These are phyloP conservation scores for Diachrysia chrysitis DNA, from an alignment of 2,888 invertebrate genomes.

Conservation along the genomic window DNA sequence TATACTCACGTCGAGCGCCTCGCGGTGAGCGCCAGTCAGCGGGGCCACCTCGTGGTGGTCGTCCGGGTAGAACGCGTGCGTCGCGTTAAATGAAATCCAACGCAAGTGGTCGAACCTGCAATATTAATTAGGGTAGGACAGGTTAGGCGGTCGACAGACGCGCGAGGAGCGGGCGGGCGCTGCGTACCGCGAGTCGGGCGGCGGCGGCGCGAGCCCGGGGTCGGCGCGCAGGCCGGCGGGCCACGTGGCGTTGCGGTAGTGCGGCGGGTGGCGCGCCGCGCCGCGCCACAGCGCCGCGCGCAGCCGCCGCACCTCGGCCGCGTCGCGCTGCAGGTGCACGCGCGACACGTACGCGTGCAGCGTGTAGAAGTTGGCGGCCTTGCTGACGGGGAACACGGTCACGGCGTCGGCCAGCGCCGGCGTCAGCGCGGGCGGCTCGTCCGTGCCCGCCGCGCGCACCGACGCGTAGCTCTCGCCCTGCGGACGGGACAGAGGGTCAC, in stretches of 20 bases:
- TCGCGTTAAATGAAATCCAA: slow-evolving; percentile 96
- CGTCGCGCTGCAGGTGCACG: slow-evolving; percentile 78
- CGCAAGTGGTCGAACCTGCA: slow-evolving; percentile 92
- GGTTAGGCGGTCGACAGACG: slow-evolving; percentile 89
- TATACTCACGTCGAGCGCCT: slow-evolving; percentile 90
- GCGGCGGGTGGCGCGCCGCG: slow-evolving; percentile 69
- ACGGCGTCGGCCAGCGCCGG: slow-evolving; percentile 87
- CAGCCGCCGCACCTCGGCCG: slow-evolving; percentile 51
- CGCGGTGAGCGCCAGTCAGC: slow-evolving; percentile 90
- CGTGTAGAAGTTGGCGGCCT: slow-evolving; percentile 90
- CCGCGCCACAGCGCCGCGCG: slow-evolving; percentile 62
- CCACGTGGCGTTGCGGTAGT: slow-evolving; percentile 92
- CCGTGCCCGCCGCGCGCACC: slow-evolving; percentile 17
- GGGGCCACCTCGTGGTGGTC: slow-evolving; percentile 92
- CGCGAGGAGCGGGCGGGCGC: slow-evolving; percentile 59
- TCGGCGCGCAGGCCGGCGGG: slow-evolving; percentile 90
- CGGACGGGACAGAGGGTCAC: background rate
- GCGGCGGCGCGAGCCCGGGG: slow-evolving; percentile 84
- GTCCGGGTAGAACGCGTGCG: slow-evolving; percentile 94
- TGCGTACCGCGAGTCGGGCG: slow-evolving; percentile 89
- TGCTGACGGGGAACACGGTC: slow-evolving; percentile 91
- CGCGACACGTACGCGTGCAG: slow-evolving; percentile 92
- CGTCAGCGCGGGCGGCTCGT: slow-evolving; percentile 61
- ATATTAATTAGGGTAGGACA: slow-evolving; percentile 78
- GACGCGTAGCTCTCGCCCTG: slow-evolving; percentile 29